Conservation (phyloP, 2,888 invertebrate species). For the Stenchaetothrips biformis region DNA sequence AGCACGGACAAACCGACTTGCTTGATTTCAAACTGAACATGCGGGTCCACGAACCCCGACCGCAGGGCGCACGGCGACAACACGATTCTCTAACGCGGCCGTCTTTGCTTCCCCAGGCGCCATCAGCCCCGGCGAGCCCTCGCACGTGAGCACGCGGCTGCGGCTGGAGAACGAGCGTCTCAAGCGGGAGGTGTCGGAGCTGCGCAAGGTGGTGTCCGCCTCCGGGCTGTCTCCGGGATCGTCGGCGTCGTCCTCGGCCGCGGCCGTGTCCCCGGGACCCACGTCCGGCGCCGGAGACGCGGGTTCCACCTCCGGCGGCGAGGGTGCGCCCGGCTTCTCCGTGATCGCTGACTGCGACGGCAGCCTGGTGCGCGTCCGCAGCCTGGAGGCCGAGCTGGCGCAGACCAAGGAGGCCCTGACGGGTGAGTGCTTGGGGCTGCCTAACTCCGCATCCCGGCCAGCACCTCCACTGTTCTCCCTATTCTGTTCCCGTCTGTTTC, state of each 20-base stretch:
- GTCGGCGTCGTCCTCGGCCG: slow-evolving; percentile 54
- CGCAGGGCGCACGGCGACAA: background rate
- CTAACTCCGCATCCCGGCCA: background rate
- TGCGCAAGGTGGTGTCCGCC: slow-evolving; percentile 55
- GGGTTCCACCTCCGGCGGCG: slow-evolving; percentile 29
- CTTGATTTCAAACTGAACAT: no score
- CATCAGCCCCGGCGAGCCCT: slow-evolving; percentile 49
- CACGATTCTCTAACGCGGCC: slow-evolving; percentile 40
- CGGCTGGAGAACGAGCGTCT: slow-evolving; percentile 73
- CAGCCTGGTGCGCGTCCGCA: slow-evolving; percentile 48
- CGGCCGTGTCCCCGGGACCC: slow-evolving; percentile 57
- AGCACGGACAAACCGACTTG: no score
- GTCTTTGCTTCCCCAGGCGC: slow-evolving; percentile 43
- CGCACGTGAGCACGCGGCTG: slow-evolving; percentile 51
- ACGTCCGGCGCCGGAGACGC: slow-evolving; percentile 46
- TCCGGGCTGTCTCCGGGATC: slow-evolving; percentile 45
- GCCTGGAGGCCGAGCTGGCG: slow-evolving; percentile 66
- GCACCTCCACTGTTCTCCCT: background rate
- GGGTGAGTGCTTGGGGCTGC: slow-evolving; percentile 42
- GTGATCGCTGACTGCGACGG: slow-evolving; percentile 30
- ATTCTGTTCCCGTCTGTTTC: slow-evolving; percentile 41
- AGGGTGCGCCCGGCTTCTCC: slow-evolving; percentile 40
- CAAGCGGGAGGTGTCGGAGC: slow-evolving; percentile 63
- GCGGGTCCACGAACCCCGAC: no score
- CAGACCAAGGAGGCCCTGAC: slow-evolving; percentile 74